Conservation (phyloP, 2,113 vertebrate genomes). For the Eleginops maclovinus region DNA sequence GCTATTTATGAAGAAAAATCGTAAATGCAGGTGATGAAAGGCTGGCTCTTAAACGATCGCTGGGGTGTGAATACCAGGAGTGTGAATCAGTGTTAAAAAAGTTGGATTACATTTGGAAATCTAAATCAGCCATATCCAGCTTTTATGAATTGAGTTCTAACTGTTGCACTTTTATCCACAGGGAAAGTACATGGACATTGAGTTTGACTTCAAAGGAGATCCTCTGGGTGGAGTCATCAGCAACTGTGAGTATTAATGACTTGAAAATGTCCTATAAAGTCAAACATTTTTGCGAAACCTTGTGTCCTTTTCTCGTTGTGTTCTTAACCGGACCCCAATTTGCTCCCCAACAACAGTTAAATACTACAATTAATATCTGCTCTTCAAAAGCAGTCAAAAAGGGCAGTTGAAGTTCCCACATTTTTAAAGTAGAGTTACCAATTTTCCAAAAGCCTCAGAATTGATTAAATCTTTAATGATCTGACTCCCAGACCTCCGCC, state of each 20-base stretch:
- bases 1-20: no score
- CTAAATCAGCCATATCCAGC: no score
- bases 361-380: background rate
- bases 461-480: background rate
- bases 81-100: no score
- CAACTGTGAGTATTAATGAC: constrained; percentile 93
- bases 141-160: constrained; percentile 14
- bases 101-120: no score
- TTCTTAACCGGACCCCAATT: background rate
- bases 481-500: background rate
- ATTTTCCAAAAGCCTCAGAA: background rate
- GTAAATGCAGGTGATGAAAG: no score
- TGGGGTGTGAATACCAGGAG: no score
- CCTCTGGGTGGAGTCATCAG: constrained; percentile 98
- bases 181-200: constrained; percentile 99
- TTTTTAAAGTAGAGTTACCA: background rate
- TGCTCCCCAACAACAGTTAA: no score
- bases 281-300: background rate
- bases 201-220: constrained; percentile 99
- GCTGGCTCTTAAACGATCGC: no score
- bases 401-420: background rate
- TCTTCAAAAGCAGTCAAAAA: background rate
- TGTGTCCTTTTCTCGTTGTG: background rate
- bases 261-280: background rate
- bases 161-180: constrained; percentile 71